Percentiles rank a stretch among this genome's conserved stretches.
These are phyloP conservation scores for Leptobrachium leishanense DNA, from an alignment of 2,113 vertebrate genomes.

Conservation along the genomic window DNA sequence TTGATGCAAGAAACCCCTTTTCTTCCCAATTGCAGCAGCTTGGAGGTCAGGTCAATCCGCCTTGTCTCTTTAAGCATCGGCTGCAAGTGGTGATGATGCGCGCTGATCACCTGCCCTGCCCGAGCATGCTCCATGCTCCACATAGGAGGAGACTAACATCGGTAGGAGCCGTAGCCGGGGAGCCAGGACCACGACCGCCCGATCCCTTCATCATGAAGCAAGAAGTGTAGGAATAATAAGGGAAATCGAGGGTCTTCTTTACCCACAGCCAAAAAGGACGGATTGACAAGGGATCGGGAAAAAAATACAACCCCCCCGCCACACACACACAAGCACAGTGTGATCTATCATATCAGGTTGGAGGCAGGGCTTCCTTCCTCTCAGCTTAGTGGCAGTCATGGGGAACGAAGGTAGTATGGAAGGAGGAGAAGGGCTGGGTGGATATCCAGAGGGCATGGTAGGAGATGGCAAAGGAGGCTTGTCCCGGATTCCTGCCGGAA, in stretches of 20 bases:
- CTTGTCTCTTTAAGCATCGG: constrained; percentile 13
- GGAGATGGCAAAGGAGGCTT: constrained; percentile 78
- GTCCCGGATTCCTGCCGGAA: constrained; percentile 71
- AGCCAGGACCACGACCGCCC: constrained; percentile 15
- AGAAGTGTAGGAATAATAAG: constrained; percentile 13
- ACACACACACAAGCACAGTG: too few species aligned
- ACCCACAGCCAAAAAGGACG: too few species aligned
- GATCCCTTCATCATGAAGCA: constrained; percentile 35
- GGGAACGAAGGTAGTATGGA: constrained; percentile 96
- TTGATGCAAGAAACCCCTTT: background rate
- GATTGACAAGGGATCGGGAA: too few species aligned
- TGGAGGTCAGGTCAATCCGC: constrained; percentile 4
- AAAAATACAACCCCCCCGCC: too few species aligned
- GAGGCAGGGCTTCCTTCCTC: background rate
- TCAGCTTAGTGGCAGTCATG: constrained; percentile 72
- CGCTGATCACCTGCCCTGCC: constrained; percentile 37
- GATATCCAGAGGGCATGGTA: constrained; percentile 79
- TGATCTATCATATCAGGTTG: background rate
- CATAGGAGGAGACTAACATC: constrained; percentile 32
- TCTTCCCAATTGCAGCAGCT: background rate
- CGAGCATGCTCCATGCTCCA: constrained; percentile 24
- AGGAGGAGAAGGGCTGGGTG: constrained; percentile 75
- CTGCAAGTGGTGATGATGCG: constrained; percentile 16
- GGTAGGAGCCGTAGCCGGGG: constrained; percentile 26
- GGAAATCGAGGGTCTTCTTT: background rate